Conservation (phyloP, 2,888 invertebrate genomes). For the Blastobasis adustella region DNA sequence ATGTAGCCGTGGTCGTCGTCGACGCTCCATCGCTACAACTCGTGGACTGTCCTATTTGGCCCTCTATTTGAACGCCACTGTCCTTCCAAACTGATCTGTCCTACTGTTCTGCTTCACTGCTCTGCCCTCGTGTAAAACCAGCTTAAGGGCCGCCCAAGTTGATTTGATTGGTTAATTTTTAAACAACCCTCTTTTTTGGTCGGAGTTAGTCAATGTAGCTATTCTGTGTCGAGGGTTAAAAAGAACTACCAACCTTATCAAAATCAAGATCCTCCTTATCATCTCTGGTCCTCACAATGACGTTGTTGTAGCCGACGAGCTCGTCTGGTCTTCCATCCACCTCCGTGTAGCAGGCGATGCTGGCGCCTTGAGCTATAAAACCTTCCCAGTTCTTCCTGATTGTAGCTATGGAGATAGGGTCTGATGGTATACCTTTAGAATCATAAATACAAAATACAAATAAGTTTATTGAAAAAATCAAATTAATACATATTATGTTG, state of each 20-base stretch:
- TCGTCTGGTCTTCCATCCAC: conserved; percentile 34
- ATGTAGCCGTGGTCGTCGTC: too few species aligned
- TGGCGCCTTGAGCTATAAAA: conserved; percentile 32
- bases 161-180: too few species aligned
- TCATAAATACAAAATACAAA: too few species aligned
- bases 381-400: conserved; percentile 44
- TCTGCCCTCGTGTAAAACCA: too few species aligned
- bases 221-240: not conserved
- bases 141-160: too few species aligned
- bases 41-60: too few species aligned
- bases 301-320: conserved; percentile 48
- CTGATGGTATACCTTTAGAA: conserved; percentile 37
- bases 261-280: conserved; percentile 45
- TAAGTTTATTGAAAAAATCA: too few species aligned
- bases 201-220: not conserved
- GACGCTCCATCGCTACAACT: too few species aligned
- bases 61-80: too few species aligned
- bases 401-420: conserved; percentile 39
- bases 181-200: not conserved
- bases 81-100: too few species aligned
- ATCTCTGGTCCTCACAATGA: conserved; percentile 34
- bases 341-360: conserved; percentile 48
- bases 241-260: conserved; percentile 17
- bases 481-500: too few species aligned
- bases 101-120: too few species aligned